Conservation (phyloP, 2,888 invertebrate species). For the Ennomos erosarius region DNA sequence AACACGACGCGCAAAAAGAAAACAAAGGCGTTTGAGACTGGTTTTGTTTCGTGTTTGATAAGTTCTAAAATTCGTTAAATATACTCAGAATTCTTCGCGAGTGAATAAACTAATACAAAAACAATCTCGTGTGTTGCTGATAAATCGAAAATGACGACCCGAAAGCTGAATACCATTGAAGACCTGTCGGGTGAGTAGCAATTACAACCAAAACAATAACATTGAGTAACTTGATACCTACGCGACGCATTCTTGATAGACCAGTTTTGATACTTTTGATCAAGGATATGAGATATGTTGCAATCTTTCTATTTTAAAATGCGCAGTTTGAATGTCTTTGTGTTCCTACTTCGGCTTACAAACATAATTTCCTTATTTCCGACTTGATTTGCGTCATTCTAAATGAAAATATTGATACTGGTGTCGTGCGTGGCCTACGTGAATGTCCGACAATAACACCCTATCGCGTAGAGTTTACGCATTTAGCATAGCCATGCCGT, state of each 20-base stretch:
- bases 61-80: constrained; percentile 25
- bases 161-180: constrained; percentile 80
- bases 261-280: constrained; percentile 51
- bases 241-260: constrained; percentile 31
- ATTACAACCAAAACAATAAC: constrained; percentile 54
- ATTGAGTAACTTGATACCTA: constrained; percentile 49
- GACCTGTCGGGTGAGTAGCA: constrained; percentile 81
- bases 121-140: constrained; percentile 31
- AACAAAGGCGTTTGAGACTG: constrained; percentile 59
- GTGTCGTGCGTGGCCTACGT: constrained; percentile 9
- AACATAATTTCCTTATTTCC: constrained; percentile 28
- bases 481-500: not conserved
- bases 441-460: constrained; percentile 28
- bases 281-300: constrained; percentile 33
- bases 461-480: constrained; percentile 35
- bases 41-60: constrained; percentile 41
- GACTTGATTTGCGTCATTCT: constrained; percentile 51
- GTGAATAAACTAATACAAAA: constrained; percentile 23
- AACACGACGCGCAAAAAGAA: constrained; percentile 53
- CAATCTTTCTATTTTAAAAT: constrained; percentile 17
- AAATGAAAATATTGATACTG: constrained; percentile 6
- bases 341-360: constrained; percentile 5
- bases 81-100: constrained; percentile 34
- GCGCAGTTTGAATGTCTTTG: constrained; percentile 29
- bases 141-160: constrained; percentile 67